phyloP scores from a whole-genome alignment of 2,113 vertebrate species.

The Pristiophorus japonicus region DNA sequence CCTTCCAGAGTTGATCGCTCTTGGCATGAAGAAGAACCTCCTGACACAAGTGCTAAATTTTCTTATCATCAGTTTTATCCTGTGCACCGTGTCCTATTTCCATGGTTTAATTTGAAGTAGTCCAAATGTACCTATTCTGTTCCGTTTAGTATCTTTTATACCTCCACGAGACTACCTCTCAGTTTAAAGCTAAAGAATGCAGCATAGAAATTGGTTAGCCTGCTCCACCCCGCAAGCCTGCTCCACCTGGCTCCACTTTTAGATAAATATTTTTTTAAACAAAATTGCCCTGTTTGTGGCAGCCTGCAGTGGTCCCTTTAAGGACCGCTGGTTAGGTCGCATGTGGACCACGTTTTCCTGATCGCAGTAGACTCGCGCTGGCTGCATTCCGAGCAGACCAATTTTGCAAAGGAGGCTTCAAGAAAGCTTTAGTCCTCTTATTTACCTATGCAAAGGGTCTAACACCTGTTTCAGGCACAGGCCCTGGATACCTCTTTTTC shows the following conservation, averaged over 20 bases:
- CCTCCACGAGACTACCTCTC: neutral
- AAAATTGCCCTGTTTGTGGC: neutral
- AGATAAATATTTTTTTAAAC: neutral
- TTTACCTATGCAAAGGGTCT: neutral
- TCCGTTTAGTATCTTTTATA: neutral
- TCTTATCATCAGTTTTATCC: neutral
- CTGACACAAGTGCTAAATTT: neutral
- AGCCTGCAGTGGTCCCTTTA: neutral
- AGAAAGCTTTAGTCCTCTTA: neutral
- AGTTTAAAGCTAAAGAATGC: neutral
- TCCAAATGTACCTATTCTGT: neutral
- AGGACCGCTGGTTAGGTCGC: neutral
- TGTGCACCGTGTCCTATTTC: too few relatives aligned
- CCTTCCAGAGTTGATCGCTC: neutral
- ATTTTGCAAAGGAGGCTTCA: neutral
- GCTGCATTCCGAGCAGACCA: neutral
- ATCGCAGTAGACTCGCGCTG: neutral
- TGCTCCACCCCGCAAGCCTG: neutral
- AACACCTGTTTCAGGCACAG: neutral
- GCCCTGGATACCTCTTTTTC: neutral
- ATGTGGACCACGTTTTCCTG: neutral
- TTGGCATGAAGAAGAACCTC: neutral
- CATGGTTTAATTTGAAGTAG: too few relatives aligned
- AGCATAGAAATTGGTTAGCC: neutral
- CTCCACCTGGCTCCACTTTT: neutral